A percentile compares a stretch with the other conserved stretches of the same genome.
Evolutionary conservation across 64 coral and sea anemone genomes (phyloP).

Genomic region (Pachyseris speciosa): DNA sequence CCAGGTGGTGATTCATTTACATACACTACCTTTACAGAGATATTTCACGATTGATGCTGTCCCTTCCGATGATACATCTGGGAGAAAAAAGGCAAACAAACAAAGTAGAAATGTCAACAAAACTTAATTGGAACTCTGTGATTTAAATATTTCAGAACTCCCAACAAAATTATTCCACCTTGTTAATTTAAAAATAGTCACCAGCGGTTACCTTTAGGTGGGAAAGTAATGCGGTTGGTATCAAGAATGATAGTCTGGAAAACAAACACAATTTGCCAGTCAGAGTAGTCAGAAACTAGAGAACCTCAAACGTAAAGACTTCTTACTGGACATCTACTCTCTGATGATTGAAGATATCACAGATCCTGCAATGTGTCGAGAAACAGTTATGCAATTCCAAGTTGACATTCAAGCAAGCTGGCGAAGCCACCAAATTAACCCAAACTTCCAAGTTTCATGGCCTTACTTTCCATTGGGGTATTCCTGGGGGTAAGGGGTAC

Average conservation of each 20-base stretch:
- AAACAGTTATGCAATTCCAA: too few relatives aligned
- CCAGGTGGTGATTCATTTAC: neutral
- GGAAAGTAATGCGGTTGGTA: slow-evolving; percentile 1
- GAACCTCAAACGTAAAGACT: neutral
- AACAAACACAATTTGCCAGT: neutral
- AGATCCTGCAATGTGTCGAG: too few relatives aligned
- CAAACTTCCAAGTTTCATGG: too few relatives aligned
- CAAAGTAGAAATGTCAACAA: neutral
- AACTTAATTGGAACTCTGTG: neutral
- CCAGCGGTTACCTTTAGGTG: slow-evolving; percentile 42
- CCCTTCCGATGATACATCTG: slow-evolving; percentile 66
- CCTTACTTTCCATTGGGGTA: too few relatives aligned
- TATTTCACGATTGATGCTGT: slow-evolving; percentile 81
- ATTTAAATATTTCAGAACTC: neutral
- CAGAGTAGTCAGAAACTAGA: too few relatives aligned
- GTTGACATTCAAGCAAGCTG: too few relatives aligned
- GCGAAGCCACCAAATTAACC: too few relatives aligned
- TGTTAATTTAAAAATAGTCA: neutral
- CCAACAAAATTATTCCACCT: neutral
- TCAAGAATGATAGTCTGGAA: slow-evolving; percentile 50
- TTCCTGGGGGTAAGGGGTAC: too few relatives aligned
- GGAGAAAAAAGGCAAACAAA: neutral
- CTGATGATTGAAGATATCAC: too few relatives aligned
- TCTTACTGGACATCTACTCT: too few relatives aligned
- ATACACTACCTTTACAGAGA: slow-evolving; percentile 75